Conservation (phyloP, 2,888 invertebrate species). For the Xylophagus ater region DNA sequence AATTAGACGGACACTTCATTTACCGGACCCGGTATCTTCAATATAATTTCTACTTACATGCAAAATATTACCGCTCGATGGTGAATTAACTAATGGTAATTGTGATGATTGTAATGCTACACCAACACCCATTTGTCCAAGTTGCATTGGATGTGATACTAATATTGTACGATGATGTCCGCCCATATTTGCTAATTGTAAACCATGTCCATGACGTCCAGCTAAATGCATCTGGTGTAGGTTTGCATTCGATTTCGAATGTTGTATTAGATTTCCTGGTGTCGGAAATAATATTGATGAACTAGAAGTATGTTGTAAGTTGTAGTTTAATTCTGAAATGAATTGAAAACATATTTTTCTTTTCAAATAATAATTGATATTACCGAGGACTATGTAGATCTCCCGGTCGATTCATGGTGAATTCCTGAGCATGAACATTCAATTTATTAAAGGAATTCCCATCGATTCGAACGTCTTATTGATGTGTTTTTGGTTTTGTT, state of each 20-base stretch:
- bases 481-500: not conserved
- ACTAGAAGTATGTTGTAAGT: slow-evolving; percentile 40
- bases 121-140: slow-evolving; percentile 26
- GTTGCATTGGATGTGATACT: slow-evolving; percentile 34
- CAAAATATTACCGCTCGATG: slow-evolving; percentile 61
- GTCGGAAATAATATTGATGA: slow-evolving; percentile 34
- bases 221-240: slow-evolving; percentile 41
- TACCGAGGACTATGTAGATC: slow-evolving; percentile 31
- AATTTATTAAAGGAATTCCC: slow-evolving; percentile 51
- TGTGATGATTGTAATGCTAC: slow-evolving; percentile 25
- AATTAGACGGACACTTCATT: too few relatives aligned
- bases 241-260: slow-evolving; percentile 45
- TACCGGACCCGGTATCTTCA: too few relatives aligned
- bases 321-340: slow-evolving; percentile 39
- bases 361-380: slow-evolving; percentile 2
- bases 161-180: slow-evolving; percentile 32
- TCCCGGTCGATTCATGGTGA: slow-evolving; percentile 53
- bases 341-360: not conserved
- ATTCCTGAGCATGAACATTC: slow-evolving; percentile 84
- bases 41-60: slow-evolving; percentile 37
- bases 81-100: slow-evolving; percentile 45
- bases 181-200: slow-evolving; percentile 19
- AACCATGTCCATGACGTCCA: slow-evolving; percentile 21
- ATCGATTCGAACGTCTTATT: slow-evolving; percentile 50
- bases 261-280: slow-evolving; percentile 31